Percentiles rank a stretch among this genome's conserved stretches.
These are phyloP conservation scores for Chiridota heheva DNA, from an alignment of 35 echinoderm and acorn worm genomes.

Conservation along the genomic window DNA sequence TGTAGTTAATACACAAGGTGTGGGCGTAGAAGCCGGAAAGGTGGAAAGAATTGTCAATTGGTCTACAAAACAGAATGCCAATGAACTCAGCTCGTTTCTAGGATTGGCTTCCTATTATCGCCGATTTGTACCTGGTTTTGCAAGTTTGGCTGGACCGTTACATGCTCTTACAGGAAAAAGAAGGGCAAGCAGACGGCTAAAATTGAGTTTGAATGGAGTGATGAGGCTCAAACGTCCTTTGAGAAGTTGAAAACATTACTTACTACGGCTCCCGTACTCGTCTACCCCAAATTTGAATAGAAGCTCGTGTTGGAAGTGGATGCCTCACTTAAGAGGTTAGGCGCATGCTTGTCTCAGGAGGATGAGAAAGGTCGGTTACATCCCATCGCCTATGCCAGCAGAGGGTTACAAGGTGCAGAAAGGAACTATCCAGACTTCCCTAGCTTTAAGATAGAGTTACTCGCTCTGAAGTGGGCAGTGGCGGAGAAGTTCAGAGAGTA, in stretches of 20 bases:
- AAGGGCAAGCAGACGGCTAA: not conserved
- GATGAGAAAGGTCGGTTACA: slow-evolving; percentile 4
- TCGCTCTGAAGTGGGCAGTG: slow-evolving; percentile 34
- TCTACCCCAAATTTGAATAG: slow-evolving; percentile 22
- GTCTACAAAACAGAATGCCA: slow-evolving; percentile 2
- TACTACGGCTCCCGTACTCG: slow-evolving; percentile 7
- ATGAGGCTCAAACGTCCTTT: slow-evolving; percentile 19
- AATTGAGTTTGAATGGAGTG: not conserved
- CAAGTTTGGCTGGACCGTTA: slow-evolving; percentile 5
- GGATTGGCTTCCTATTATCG: slow-evolving; percentile 34
- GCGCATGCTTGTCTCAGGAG: slow-evolving; percentile 20
- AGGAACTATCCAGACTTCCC: slow-evolving; percentile 19
- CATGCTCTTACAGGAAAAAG: slow-evolving; percentile 9
- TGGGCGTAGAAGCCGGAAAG: slow-evolving; percentile 21
- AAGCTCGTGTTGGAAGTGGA: slow-evolving; percentile 33
- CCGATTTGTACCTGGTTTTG: slow-evolving; percentile 27
- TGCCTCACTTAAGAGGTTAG: slow-evolving; percentile 29
- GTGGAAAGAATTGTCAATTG: slow-evolving; percentile 20
- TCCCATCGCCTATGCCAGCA: slow-evolving; percentile 49
- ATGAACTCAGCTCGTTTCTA: slow-evolving; percentile 21
- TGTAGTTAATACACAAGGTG: slow-evolving; percentile 8
- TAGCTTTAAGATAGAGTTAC: slow-evolving; percentile 27
- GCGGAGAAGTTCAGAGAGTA: slow-evolving; percentile 21
- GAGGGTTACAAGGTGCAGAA: slow-evolving; percentile 10
- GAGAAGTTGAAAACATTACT: slow-evolving; percentile 2